Evolutionary conservation across 2,113 vertebrate species (phyloP).

Genomic region (Actenoides lindsayi): DNA sequence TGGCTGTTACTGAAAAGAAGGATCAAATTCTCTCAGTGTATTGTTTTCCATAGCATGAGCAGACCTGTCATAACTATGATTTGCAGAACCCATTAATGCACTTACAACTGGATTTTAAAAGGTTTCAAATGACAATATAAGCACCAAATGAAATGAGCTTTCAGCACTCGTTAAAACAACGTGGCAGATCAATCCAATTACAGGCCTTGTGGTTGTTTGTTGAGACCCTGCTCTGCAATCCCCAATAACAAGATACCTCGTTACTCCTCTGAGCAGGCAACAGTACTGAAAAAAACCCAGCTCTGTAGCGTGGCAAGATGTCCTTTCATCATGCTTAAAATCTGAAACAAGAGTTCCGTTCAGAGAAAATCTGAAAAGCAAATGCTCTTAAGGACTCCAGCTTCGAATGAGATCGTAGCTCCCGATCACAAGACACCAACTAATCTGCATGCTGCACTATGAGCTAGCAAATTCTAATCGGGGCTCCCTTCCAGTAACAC

Average conservation of each 20-base stretch:
- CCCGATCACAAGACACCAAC: conserved; percentile 52
- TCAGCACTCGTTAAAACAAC: neutral
- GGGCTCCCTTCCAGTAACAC: conserved; percentile 60
- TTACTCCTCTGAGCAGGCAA: conserved; percentile 29
- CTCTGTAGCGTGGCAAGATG: neutral
- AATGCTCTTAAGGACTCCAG: conserved; percentile 54
- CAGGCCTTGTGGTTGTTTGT: neutral
- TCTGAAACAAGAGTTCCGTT: conserved; percentile 37
- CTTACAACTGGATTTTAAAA: neutral
- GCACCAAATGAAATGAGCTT: neutral
- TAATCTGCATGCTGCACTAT: conserved; percentile 66
- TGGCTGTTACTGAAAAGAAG: neutral
- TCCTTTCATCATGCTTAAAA: conserved; percentile 32
- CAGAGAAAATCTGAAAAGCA: conserved; percentile 30
- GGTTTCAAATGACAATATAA: conserved; percentile 7
- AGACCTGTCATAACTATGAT: neutral
- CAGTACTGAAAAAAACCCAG: conserved; percentile 8
- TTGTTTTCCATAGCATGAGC: neutral
- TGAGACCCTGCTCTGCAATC: conserved; percentile 22
- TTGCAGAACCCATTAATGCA: conserved; percentile 19
- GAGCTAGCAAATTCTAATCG: conserved; percentile 68
- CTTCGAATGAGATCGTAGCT: conserved; percentile 46
- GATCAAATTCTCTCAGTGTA: neutral
- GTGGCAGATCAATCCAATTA: neutral
- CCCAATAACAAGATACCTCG: conserved; percentile 1